These are phyloP conservation scores for Drosophila neutralis DNA, from an alignment of 2,888 invertebrate genomes.

Conservation along the genomic window DNA sequence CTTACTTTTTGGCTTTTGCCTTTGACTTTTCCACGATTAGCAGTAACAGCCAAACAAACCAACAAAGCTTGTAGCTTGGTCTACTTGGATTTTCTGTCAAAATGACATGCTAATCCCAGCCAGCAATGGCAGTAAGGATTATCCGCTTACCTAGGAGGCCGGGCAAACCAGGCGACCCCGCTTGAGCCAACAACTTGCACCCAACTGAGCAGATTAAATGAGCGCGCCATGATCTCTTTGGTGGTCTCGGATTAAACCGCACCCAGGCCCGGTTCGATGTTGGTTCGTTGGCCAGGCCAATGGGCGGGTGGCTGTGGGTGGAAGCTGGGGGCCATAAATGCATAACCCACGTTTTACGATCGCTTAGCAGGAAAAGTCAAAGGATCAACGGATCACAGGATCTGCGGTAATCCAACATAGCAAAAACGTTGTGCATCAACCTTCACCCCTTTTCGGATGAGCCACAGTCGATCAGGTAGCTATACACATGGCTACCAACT, in stretches of 20 bases:
- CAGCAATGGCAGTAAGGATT: constrained; percentile 36
- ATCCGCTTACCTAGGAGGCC: constrained; percentile 25
- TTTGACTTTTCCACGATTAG: constrained; percentile 70
- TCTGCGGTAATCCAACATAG: constrained; percentile 71
- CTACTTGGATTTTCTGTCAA: constrained; percentile 42
- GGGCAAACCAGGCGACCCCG: background rate
- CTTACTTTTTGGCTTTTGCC: constrained; percentile 30
- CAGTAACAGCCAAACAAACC: constrained; percentile 46
- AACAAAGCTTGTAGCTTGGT: constrained; percentile 53
- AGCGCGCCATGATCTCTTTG: constrained; percentile 51
- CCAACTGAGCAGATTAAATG: constrained; percentile 56
- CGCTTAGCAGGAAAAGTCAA: constrained; percentile 83
- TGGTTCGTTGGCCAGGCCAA: background rate
- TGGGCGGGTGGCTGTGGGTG: constrained; percentile 36
- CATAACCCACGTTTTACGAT: constrained; percentile 78
- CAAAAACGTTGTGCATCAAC: constrained; percentile 39
- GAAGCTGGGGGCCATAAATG: constrained; percentile 67
- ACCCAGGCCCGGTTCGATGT: constrained; percentile 38
- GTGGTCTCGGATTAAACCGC: constrained; percentile 81
- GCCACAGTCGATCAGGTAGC: constrained; percentile 23
- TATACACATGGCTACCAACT: background rate
- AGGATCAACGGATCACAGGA: constrained; percentile 75
- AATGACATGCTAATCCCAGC: constrained; percentile 51
- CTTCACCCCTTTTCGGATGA: constrained; percentile 44
- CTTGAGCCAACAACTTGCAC: constrained; percentile 40